Percentiles rank a stretch among this genome's conserved stretches.
Evolutionary conservation across 30 jellyfish, hydroid and myxozoan species (phyloP).

Genomic region (Aurelia sp.): DNA sequence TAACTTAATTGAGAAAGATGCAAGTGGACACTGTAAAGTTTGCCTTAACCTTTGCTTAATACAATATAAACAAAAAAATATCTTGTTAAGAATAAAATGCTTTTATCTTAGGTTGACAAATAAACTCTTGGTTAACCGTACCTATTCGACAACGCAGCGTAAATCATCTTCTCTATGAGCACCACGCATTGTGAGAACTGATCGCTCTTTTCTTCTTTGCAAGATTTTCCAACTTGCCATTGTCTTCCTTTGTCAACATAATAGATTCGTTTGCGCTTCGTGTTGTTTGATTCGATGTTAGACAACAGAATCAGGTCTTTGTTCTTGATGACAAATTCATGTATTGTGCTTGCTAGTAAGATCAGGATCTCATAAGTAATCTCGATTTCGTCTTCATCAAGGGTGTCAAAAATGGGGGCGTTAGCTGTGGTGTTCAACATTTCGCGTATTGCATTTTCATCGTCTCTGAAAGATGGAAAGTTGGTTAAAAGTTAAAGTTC

Average conservation of each 20-base stretch:
- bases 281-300: not conserved
- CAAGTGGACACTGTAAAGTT: too few species aligned
- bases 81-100: too few species aligned
- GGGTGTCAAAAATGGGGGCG: conserved; percentile 22
- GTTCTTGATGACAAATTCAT: conserved; percentile 20
- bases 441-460: conserved; percentile 1
- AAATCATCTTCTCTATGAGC: conserved; percentile 12
- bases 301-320: conserved; percentile 24
- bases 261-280: conserved; percentile 11
- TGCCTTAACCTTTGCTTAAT: too few species aligned
- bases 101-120: too few species aligned
- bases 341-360: not conserved
- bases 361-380: conserved; percentile 21
- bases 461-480: conserved; percentile 2
- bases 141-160: conserved; percentile 15
- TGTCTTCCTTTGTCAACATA: conserved; percentile 44
- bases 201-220: conserved; percentile 1
- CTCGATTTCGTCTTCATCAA: conserved; percentile 27
- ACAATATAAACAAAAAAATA: too few species aligned
- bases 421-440: not conserved
- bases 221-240: conserved; percentile 32
- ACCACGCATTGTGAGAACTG: not conserved
- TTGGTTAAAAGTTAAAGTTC: not conserved
- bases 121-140: not conserved
- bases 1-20: too few species aligned